Conservation (phyloP, 2,888 invertebrate genomes). For the Drosophila lacicola region DNA sequence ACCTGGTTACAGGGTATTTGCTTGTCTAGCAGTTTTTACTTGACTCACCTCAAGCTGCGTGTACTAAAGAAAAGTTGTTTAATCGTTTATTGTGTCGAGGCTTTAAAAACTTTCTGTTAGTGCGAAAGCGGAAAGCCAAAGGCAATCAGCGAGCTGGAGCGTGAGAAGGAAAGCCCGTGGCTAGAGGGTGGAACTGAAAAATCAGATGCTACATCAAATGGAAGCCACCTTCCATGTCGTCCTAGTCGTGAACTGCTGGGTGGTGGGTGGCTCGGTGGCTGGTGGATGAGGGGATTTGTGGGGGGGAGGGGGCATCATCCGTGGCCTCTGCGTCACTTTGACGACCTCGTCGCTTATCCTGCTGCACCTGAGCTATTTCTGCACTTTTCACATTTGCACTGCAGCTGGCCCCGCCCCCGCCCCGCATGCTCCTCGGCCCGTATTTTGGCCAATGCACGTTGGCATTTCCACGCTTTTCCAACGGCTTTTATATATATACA, state of each 20-base stretch:
- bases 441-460: constrained; percentile 28
- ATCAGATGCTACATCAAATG: constrained; percentile 48
- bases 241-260: constrained; percentile 4
- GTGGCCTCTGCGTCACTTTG: constrained; percentile 60
- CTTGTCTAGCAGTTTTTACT: neutral
- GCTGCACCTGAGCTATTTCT: constrained; percentile 76
- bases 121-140: constrained; percentile 7
- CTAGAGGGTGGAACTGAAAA: constrained; percentile 6
- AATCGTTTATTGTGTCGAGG: constrained; percentile 45
- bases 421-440: neutral
- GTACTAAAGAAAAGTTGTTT: constrained; percentile 39
- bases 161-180: neutral
- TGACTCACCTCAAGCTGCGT: constrained; percentile 19
- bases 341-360: constrained; percentile 71
- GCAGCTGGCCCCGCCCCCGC: constrained; percentile 6
- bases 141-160: neutral
- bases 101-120: constrained; percentile 35
- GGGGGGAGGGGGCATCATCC: constrained; percentile 9
- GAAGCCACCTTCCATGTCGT: constrained; percentile 26
- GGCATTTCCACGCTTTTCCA: constrained; percentile 46
- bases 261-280: neutral
- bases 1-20: neutral
- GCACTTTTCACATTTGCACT: constrained; percentile 77
- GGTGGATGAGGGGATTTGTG: neutral
- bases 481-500: constrained; percentile 34